Percentiles rank a stretch among this genome's conserved stretches.
Evolutionary conservation across 2,113 vertebrate species (phyloP).

Genomic region (Pteronura brasiliensis): DNA sequence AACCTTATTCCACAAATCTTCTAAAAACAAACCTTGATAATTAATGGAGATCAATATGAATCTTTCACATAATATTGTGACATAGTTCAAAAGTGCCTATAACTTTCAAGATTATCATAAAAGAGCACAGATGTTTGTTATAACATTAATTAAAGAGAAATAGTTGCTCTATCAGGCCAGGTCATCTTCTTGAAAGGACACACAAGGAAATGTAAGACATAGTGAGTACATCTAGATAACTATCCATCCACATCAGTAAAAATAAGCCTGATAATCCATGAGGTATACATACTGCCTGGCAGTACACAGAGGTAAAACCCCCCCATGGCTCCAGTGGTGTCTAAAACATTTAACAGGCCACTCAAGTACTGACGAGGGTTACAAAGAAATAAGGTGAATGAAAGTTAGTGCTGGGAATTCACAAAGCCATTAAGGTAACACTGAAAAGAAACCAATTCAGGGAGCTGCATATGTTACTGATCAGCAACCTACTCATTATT

Average conservation of each 20-base stretch:
- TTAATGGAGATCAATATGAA: not conserved
- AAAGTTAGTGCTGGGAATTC: not conserved
- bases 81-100: not conserved
- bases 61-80: not conserved
- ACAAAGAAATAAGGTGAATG: not conserved
- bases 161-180: not conserved
- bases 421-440: not conserved
- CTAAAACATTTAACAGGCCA: not conserved
- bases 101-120: not conserved
- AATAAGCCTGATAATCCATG: not conserved
- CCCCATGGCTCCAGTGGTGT: not conserved
- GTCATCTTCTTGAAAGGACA: not conserved
- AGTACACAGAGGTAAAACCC: not conserved
- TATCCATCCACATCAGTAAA: not conserved
- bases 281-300: not conserved
- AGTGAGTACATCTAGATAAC: not conserved
- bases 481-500: not conserved
- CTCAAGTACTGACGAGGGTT: not conserved
- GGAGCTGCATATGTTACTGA: not conserved
- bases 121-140: not conserved
- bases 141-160: not conserved
- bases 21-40: not conserved
- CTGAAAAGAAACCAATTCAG: not conserved
- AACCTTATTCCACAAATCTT: not conserved
- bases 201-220: not conserved